phyloP scores from a whole-genome alignment of 2,888 invertebrate genomes.

The Heliconius sara region DNA sequence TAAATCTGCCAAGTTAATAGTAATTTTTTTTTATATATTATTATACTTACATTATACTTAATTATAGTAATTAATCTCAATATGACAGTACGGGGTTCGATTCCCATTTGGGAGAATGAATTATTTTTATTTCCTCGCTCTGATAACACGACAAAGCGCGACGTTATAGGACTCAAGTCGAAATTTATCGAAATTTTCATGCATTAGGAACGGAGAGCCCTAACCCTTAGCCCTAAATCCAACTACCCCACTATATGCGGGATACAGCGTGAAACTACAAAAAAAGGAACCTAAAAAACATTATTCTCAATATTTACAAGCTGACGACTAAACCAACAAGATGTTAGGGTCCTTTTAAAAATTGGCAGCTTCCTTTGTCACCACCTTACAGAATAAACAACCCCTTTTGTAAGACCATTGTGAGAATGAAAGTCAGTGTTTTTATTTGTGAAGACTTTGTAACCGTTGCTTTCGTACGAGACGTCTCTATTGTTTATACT shows the following conservation, averaged over 20 bases:
- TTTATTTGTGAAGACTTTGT: slow-evolving; percentile 15
- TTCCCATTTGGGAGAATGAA: too few relatives aligned
- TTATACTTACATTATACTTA: too few relatives aligned
- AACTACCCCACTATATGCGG: too few relatives aligned
- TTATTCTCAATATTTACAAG: not conserved
- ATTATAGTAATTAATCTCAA: too few relatives aligned
- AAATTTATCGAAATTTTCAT: too few relatives aligned
- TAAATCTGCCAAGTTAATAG: not conserved
- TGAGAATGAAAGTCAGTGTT: not conserved
- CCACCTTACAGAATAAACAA: slow-evolving; percentile 9
- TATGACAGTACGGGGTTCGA: too few relatives aligned
- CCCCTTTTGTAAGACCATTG: slow-evolving; percentile 5
- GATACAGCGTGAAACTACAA: too few relatives aligned
- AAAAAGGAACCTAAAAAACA: not conserved
- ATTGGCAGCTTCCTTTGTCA: not conserved
- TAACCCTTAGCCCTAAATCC: too few relatives aligned
- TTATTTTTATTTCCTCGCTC: too few relatives aligned
- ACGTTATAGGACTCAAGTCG: too few relatives aligned
- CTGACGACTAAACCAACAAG: slow-evolving; percentile 8
- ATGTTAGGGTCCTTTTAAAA: not conserved
- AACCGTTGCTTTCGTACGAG: slow-evolving; percentile 14
- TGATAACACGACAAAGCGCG: too few relatives aligned
- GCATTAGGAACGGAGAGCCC: too few relatives aligned
- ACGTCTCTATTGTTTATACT: slow-evolving; percentile 4
- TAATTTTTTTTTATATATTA: not conserved